A percentile compares a stretch with the other conserved stretches of the same genome.
phyloP scores from a whole-genome alignment of 2,888 invertebrate species.

The Chrysolina oricalcia region DNA sequence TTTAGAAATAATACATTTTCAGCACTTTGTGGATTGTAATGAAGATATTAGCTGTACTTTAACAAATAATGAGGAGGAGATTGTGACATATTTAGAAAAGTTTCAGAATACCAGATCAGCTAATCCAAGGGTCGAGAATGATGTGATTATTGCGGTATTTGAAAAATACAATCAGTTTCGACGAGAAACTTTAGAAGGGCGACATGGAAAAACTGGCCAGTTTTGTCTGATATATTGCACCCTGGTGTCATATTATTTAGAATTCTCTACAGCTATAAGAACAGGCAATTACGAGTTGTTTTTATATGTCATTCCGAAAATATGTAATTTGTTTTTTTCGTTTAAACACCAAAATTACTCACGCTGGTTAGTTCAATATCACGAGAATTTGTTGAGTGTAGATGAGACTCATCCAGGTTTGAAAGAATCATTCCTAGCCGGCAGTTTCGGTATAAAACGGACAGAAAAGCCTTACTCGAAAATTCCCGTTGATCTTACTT shows the following conservation, averaged over 20 bases:
- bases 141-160: neutral
- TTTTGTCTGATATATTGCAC: constrained; percentile 40
- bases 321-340: constrained; percentile 34
- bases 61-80: neutral
- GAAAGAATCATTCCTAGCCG: constrained; percentile 10
- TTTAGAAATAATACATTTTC: constrained; percentile 11
- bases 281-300: constrained; percentile 38
- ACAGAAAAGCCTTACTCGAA: neutral
- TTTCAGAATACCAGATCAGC: constrained; percentile 15
- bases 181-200: constrained; percentile 4
- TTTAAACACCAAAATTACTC: constrained; percentile 30
- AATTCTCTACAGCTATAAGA: constrained; percentile 39
- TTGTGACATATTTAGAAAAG: neutral
- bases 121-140: constrained; percentile 7
- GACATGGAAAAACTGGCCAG: constrained; percentile 28
- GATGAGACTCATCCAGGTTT: constrained; percentile 26
- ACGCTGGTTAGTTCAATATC: constrained; percentile 29
- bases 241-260: constrained; percentile 43
- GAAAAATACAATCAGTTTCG: neutral
- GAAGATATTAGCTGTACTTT: constrained; percentile 28
- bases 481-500: constrained; percentile 32
- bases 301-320: constrained; percentile 35
- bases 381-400: constrained; percentile 20
- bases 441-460: constrained; percentile 21
- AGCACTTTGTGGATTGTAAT: neutral